Evolutionary conservation across 2,113 vertebrate genomes (phyloP), one percentile per base, ranked within the genome.

Genomic region (Alligator mississippiensis): DNA sequence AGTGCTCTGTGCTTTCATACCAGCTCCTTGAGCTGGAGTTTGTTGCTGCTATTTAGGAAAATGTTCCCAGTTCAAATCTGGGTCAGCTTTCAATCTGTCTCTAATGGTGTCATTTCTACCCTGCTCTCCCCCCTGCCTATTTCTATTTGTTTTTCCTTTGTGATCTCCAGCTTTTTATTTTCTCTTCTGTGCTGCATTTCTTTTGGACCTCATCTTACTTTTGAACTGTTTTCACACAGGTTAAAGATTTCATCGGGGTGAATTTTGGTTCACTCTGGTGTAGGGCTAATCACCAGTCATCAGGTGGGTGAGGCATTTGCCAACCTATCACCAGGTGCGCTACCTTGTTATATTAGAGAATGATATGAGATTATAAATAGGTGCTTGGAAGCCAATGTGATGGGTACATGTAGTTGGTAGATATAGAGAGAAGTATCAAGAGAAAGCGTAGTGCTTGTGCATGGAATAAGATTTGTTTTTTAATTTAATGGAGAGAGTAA

Each of bases 311-410:
- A 72, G 17, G 58, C 15, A 34, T 88, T 93, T 89, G n/a, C 58
- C 90, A 84, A 59, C 87, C 81, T 76, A 92, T 17, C 59, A 80
- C 64, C 70, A n/a, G 64, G 19, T 60, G 47, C 54, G 47, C 74
- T n/a, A 10, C 30, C 16, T 78, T 5, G 38, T 57, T n/a, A 30
- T n/a, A 21, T 81, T 34, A 94, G 58, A 70, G 79, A 60, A 68
- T 87, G 28, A 74, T 34, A 30, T 93, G 63, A 57, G 77, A 62
- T 34, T 82, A 54, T 74, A 78, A 64, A 38, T 17, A 83, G 95
- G 83, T 34, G 63, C 83, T 77, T 18, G 72, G 82, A 79, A 28
- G 15, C 38, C 62, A n/a, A 57, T 3, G 19, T 82, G 30, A 72
- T 38, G 12, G 57, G 24, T 80, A 84, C 93, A 95, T 87, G 1